Conservation (phyloP, 2,113 vertebrate species). For the Xenopus tropicalis region DNA sequence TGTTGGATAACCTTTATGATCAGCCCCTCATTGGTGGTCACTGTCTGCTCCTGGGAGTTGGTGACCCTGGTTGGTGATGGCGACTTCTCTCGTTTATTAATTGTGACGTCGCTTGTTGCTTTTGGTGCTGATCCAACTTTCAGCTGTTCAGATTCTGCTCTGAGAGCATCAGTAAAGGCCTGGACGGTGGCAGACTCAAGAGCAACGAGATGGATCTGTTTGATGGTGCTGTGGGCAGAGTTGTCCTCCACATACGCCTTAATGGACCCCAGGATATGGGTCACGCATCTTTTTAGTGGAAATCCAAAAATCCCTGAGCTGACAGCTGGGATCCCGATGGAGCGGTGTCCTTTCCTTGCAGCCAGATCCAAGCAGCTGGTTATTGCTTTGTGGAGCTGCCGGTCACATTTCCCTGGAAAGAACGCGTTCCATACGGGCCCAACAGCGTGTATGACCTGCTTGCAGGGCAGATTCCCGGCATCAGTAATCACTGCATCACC, state of each 20-base stretch:
- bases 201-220: conserved; percentile 73
- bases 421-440: conserved; percentile 58
- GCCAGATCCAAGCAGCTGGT: conserved; percentile 62
- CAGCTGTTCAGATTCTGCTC: conserved; percentile 46
- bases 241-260: conserved; percentile 61
- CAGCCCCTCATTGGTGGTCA: conserved; percentile 66
- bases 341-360: conserved; percentile 45
- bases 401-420: background rate
- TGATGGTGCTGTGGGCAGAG: conserved; percentile 51
- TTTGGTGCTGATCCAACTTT: fast-evolving
- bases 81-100: background rate
- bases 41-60: background rate
- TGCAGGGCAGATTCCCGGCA: conserved; percentile 66
- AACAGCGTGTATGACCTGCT: conserved; percentile 70
- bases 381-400: conserved; percentile 58
- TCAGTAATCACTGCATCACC: conserved; percentile 55
- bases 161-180: conserved; percentile 58
- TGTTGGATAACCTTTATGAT: conserved; percentile 60
- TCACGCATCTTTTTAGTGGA: conserved; percentile 57
- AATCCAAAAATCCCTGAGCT: conserved; percentile 67
- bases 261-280: conserved; percentile 64
- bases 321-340: conserved; percentile 78
- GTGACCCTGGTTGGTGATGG: background rate
- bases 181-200: conserved; percentile 45
- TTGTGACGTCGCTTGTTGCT: background rate